A percentile compares a stretch with the other conserved stretches of the same genome.
Evolutionary conservation across 92 coral and sea anemone species (phyloP).

Genomic region (Porites cylindrica): DNA sequence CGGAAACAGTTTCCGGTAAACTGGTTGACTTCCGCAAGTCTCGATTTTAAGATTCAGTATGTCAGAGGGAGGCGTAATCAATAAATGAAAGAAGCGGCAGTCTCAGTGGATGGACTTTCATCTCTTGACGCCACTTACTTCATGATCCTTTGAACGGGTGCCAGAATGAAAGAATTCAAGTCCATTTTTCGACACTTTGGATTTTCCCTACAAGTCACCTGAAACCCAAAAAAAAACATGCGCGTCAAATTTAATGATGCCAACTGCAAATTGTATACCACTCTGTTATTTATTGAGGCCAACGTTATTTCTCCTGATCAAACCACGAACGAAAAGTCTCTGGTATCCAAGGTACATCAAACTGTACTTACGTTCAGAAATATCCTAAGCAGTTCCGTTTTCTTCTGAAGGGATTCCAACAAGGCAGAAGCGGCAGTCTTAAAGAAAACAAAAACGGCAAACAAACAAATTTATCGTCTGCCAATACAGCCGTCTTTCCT

Average conservation of each 20-base stretch:
- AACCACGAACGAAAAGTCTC: too few relatives aligned
- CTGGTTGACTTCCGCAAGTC: too few relatives aligned
- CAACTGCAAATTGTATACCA: too few relatives aligned
- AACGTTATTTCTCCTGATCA: too few relatives aligned
- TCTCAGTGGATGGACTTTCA: too few relatives aligned
- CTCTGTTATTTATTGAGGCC: too few relatives aligned
- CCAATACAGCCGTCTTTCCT: too few relatives aligned
- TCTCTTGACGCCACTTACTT: slow-evolving; percentile 68
- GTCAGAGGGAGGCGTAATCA: too few relatives aligned
- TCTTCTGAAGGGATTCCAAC: slow-evolving; percentile 93
- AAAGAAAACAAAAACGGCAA: neutral
- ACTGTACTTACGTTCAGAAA: slow-evolving; percentile 82
- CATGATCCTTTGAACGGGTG: slow-evolving; percentile 97
- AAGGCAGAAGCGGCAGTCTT: slow-evolving; percentile 81
- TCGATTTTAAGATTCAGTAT: too few relatives aligned
- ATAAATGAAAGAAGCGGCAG: too few relatives aligned
- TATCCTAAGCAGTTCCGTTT: slow-evolving; percentile 85
- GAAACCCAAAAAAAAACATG: neutral
- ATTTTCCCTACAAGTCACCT: slow-evolving; percentile 98
- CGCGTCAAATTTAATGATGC: neutral
- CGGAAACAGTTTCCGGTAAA: too few relatives aligned
- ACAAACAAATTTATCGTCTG: neutral
- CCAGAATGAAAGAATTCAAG: slow-evolving; percentile 93
- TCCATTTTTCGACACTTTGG: slow-evolving; percentile 99
- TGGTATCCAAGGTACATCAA: neutral